Conservation (phyloP, 1,140 invertebrate species). For the Tetramorium parvispinum region DNA sequence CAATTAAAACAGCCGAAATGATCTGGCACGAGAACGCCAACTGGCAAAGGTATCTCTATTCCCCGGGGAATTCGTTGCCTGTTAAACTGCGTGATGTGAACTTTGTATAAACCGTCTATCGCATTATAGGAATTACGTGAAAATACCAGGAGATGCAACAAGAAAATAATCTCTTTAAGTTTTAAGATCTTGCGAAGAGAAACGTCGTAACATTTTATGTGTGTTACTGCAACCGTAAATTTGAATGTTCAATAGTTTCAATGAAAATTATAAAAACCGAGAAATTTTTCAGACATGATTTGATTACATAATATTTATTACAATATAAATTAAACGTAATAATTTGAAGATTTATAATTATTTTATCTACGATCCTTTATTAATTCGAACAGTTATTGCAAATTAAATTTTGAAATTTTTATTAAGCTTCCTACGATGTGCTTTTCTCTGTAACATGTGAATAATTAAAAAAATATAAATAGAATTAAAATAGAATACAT, state of each 20-base stretch:
- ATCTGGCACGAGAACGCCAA: not conserved
- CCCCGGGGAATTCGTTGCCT: not conserved
- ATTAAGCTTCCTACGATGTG: not conserved
- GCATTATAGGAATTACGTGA: not conserved
- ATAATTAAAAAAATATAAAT: not conserved
- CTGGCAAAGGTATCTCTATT: not conserved
- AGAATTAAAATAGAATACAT: not conserved
- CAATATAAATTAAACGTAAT: not conserved
- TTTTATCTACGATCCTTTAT: not conserved
- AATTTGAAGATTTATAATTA: not conserved
- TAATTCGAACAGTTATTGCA: not conserved
- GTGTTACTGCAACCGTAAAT: not conserved
- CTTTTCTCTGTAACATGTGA: not conserved
- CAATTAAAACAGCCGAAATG: constrained; percentile 26
- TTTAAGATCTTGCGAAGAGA: not conserved
- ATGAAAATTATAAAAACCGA: not conserved
- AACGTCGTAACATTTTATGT: not conserved
- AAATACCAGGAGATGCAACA: not conserved
- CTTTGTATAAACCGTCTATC: constrained; percentile 7
- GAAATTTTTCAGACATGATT: not conserved
- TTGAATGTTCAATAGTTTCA: not conserved
- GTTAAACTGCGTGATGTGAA: not conserved
- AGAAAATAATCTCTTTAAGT: not conserved
- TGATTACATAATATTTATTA: not conserved
- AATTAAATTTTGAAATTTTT: not conserved